A percentile compares a stretch with the other conserved stretches of the same genome.
Evolutionary conservation across 2,797 vertebrate species (phyloP).

Genomic region (Phataginus tricuspis): DNA sequence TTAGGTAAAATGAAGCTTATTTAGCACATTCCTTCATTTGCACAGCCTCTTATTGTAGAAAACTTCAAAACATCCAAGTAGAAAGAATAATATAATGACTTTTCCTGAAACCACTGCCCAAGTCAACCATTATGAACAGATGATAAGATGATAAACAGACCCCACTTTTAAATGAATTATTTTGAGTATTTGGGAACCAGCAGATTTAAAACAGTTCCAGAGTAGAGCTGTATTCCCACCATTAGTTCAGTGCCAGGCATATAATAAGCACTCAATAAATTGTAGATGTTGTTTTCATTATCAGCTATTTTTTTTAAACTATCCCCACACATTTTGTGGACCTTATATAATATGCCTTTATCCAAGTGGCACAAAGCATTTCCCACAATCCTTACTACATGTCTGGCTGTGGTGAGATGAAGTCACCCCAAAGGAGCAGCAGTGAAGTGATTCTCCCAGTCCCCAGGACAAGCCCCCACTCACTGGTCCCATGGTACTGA

Average conservation of each 20-base stretch:
- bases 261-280: slow-evolving; percentile 17
- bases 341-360: background rate
- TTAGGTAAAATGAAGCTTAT: background rate
- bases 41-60: background rate
- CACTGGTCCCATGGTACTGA: background rate
- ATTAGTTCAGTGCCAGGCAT: background rate
- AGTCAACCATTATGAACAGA: background rate
- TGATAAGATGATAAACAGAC: slow-evolving; percentile 19
- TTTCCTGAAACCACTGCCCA: background rate
- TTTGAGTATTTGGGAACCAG: background rate
- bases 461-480: background rate
- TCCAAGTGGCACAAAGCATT: background rate
- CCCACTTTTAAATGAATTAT: slow-evolving; percentile 18
- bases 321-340: background rate
- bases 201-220: slow-evolving; percentile 11
- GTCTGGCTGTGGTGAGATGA: background rate
- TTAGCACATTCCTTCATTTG: background rate
- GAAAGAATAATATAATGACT: background rate
- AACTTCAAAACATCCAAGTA: slow-evolving; percentile 32
- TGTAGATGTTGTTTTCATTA: background rate
- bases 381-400: background rate
- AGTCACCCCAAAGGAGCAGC: background rate
- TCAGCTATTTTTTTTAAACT: background rate
- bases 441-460: background rate
- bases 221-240: background rate